Conservation (phyloP, 2,888 invertebrate genomes). For the Apantesis nais region DNA sequence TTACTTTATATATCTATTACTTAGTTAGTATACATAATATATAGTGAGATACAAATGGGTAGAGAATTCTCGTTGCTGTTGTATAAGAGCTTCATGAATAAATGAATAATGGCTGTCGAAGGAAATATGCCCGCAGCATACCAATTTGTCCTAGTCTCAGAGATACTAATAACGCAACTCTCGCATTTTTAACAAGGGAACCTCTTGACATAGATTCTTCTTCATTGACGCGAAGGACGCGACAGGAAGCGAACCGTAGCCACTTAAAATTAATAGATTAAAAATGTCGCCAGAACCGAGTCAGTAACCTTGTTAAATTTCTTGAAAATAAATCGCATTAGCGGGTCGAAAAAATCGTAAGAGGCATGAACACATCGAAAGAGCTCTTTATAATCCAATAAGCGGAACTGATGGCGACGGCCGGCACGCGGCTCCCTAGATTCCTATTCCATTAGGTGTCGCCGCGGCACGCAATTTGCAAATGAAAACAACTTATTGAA, state of each 20-base stretch:
- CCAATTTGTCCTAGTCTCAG: slow-evolving; percentile 77
- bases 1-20: no score
- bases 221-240: slow-evolving; percentile 53
- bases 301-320: slow-evolving; percentile 27
- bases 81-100: slow-evolving; percentile 77
- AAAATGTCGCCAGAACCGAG: background rate
- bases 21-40: no score
- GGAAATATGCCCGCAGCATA: slow-evolving; percentile 75
- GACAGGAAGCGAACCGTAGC: slow-evolving; percentile 37
- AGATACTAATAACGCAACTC: slow-evolving; percentile 77
- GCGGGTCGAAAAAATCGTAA: slow-evolving; percentile 35
- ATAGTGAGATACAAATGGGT: slow-evolving; percentile 57
- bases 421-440: slow-evolving; percentile 67
- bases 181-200: slow-evolving; percentile 75
- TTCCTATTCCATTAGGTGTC: slow-evolving; percentile 84
- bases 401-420: slow-evolving; percentile 59
- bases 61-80: slow-evolving; percentile 53
- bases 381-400: slow-evolving; percentile 74
- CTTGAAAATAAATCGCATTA: slow-evolving; percentile 33
- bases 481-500: slow-evolving; percentile 86
- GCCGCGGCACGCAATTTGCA: slow-evolving; percentile 81
- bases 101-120: slow-evolving; percentile 80
- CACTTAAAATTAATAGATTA: slow-evolving; percentile 50
- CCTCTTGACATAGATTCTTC: slow-evolving; percentile 66
- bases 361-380: slow-evolving; percentile 47